Evolutionary conservation across 2,888 invertebrate species (phyloP).

Genomic region (Monoplex corrugatus): DNA sequence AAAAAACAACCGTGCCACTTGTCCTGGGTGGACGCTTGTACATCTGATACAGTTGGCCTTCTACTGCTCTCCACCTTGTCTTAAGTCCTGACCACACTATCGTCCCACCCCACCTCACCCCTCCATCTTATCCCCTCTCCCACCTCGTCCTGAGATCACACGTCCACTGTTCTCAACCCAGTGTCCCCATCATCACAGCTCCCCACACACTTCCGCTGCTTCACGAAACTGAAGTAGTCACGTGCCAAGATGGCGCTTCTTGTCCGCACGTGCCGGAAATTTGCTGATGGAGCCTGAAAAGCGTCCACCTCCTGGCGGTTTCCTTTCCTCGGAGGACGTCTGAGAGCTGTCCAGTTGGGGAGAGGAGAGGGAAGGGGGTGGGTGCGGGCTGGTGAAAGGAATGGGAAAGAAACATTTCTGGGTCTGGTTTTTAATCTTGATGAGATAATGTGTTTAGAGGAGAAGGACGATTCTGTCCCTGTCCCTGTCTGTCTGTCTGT

Average conservation of each 20-base stretch:
- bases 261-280: slow-evolving; percentile 46
- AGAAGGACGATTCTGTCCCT: neutral
- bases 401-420: neutral
- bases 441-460: slow-evolving; percentile 29
- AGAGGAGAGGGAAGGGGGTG: neutral
- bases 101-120: neutral
- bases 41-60: no score
- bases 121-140: no score
- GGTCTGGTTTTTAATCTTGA: neutral
- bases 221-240: slow-evolving; percentile 38
- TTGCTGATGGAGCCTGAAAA: slow-evolving; percentile 49
- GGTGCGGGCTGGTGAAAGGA: no score
- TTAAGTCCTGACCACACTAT: neutral
- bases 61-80: no score
- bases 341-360: neutral
- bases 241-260: slow-evolving; percentile 34
- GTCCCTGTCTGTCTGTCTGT: neutral
- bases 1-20: neutral
- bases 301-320: slow-evolving; percentile 30
- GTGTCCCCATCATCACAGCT: slow-evolving; percentile 36
- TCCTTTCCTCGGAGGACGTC: slow-evolving; percentile 25
- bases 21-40: no score
- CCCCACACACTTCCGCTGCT: slow-evolving; percentile 31
- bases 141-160: neutral
- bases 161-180: slow-evolving; percentile 32